Conservation (phyloP, 53 echinoderm and acorn worm genomes). For the Echinometra lucunter region DNA sequence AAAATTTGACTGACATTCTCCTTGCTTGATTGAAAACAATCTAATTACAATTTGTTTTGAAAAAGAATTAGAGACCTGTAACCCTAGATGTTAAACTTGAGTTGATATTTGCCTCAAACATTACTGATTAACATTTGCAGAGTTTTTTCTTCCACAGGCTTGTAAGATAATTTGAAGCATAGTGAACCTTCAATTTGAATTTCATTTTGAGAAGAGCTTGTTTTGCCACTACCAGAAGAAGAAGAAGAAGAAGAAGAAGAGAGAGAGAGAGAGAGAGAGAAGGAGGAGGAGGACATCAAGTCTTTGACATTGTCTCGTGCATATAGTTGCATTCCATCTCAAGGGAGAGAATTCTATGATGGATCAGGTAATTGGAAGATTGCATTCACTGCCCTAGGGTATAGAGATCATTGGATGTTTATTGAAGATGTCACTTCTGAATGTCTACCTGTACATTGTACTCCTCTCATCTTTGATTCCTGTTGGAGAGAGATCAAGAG, state of each 20-base stretch:
- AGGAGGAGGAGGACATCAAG: background rate
- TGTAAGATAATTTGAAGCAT: background rate
- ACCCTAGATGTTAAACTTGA: background rate
- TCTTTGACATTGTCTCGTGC: background rate
- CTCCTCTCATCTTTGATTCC: background rate
- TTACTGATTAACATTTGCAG: background rate
- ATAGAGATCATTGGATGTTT: slow-evolving; percentile 32
- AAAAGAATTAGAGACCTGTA: background rate
- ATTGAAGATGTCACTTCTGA: background rate
- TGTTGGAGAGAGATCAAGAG: background rate
- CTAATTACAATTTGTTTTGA: background rate
- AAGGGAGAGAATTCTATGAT: background rate
- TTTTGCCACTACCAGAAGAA: background rate
- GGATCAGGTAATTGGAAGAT: slow-evolving; percentile 8
- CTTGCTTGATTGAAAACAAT: background rate
- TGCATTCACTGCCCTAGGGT: slow-evolving; percentile 21
- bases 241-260: too few relatives aligned
- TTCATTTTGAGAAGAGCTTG: slow-evolving; percentile 21
- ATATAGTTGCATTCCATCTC: background rate
- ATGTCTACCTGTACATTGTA: background rate
- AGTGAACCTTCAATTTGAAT: background rate
- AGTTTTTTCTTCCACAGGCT: background rate
- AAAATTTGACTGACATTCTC: background rate
- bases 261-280: too few relatives aligned
- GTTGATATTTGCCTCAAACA: background rate